Evolutionary conservation across 64 coral and sea anemone species (phyloP).

Genomic region (Stylophora pistillata): DNA sequence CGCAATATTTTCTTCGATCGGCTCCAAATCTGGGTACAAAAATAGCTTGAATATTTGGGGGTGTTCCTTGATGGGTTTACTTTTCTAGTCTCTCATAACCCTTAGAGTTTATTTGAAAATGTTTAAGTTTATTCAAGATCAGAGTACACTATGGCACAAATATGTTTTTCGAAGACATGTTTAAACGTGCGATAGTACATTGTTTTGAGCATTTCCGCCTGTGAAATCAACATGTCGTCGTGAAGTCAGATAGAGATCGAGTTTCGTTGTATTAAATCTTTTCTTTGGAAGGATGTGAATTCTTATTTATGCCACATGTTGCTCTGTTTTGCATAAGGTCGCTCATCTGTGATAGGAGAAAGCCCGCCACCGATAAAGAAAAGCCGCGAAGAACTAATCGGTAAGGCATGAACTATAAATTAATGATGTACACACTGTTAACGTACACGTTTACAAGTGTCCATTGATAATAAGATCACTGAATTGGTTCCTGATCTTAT

Average conservation of each 20-base stretch:
- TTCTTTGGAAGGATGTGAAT: background rate
- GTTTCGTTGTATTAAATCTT: background rate
- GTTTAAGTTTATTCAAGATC: background rate
- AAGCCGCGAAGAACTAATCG: slow-evolving; percentile 18
- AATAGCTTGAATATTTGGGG: slow-evolving; percentile 20
- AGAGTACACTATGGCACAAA: background rate
- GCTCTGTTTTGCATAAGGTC: background rate
- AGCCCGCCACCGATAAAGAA: slow-evolving; percentile 18
- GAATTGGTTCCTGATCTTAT: background rate
- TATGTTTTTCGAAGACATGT: background rate
- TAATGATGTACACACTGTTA: background rate
- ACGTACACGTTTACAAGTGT: background rate
- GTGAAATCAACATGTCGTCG: background rate
- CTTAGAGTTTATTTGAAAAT: background rate
- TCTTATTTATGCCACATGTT: background rate
- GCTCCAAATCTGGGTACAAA: background rate
- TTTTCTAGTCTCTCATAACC: background rate
- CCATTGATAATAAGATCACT: background rate
- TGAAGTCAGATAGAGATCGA: background rate
- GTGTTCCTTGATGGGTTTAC: background rate
- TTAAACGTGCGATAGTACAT: background rate
- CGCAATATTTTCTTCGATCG: background rate
- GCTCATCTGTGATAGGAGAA: background rate
- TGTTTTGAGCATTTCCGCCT: background rate
- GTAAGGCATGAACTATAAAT: background rate